A percentile compares a stretch with the other conserved stretches of the same genome.
Evolutionary conservation across 1,140 invertebrate species (phyloP).

Genomic region (Rhopalosiphum padi): DNA sequence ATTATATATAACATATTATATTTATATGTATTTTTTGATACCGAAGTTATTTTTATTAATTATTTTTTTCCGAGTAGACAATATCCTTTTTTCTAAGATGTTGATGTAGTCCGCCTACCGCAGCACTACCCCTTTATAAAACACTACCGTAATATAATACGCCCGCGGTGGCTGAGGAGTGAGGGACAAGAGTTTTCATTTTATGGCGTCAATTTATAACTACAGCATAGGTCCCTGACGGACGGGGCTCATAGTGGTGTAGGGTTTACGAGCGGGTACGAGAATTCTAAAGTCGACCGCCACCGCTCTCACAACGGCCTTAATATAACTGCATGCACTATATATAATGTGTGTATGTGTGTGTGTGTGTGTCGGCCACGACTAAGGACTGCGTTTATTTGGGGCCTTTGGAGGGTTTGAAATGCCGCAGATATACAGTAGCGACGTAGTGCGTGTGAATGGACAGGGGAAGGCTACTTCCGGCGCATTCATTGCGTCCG

Average conservation of each 20-base stretch:
- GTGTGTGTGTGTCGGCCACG: not conserved
- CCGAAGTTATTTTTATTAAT: no score
- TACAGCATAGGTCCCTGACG: not conserved
- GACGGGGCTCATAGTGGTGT: not conserved
- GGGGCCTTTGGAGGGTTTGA: not conserved
- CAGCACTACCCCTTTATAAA: not conserved
- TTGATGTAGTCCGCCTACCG: not conserved
- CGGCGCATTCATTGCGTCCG: not conserved
- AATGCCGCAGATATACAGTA: not conserved
- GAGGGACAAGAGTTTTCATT: not conserved
- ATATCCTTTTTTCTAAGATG: not conserved
- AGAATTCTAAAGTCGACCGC: not conserved
- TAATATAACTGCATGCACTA: not conserved
- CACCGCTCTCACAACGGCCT: not conserved
- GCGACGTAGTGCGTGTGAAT: not conserved
- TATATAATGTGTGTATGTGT: not conserved
- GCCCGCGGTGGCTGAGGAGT: no score
- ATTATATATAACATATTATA: no score
- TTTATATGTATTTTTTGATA: no score
- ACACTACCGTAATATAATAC: not conserved
- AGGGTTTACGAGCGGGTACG: not conserved
- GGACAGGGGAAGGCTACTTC: not conserved
- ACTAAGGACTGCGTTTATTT: not conserved
- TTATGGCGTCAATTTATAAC: conserved; percentile 8
- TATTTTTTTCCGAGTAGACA: not conserved